These are phyloP conservation scores for Synergus itoensis DNA, from an alignment of 2,888 invertebrate species.

Conservation along the genomic window DNA sequence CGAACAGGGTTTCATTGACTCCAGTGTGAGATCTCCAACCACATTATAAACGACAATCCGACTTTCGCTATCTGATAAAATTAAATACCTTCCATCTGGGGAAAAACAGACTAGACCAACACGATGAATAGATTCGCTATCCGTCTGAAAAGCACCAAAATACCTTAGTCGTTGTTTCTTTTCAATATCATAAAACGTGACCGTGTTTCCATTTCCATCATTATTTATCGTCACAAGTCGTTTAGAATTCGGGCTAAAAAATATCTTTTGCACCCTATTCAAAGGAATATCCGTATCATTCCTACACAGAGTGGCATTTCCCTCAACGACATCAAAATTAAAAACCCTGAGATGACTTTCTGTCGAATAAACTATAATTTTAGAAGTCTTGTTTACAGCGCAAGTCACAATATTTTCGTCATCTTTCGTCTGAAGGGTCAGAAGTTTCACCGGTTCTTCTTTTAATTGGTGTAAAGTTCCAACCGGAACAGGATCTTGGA, in stretches of 20 bases:
- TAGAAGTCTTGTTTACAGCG: slow-evolving; percentile 85
- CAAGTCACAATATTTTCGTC: slow-evolving; percentile 85
- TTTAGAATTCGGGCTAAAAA: slow-evolving; percentile 73
- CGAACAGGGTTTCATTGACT: slow-evolving; percentile 76
- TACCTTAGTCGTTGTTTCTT: slow-evolving; percentile 62
- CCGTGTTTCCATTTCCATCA: slow-evolving; percentile 57
- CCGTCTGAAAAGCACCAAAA: slow-evolving; percentile 64
- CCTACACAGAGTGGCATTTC: slow-evolving; percentile 65
- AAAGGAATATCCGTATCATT: slow-evolving; percentile 66
- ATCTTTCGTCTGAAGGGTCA: slow-evolving; percentile 84
- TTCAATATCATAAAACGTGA: slow-evolving; percentile 68
- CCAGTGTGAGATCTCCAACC: slow-evolving; percentile 61
- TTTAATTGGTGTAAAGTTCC: slow-evolving; percentile 65
- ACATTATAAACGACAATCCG: slow-evolving; percentile 84
- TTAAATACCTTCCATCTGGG: slow-evolving; percentile 82
- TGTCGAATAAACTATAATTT: slow-evolving; percentile 88
- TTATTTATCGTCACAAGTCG: slow-evolving; percentile 66
- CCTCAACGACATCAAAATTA: slow-evolving; percentile 81
- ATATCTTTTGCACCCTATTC: slow-evolving; percentile 69
- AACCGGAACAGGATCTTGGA: slow-evolving; percentile 61
- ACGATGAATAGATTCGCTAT: slow-evolving; percentile 62
- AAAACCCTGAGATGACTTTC: slow-evolving; percentile 83
- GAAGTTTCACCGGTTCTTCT: slow-evolving; percentile 83
- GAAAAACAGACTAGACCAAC: slow-evolving; percentile 69
- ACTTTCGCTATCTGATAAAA: slow-evolving; percentile 84